Evolutionary conservation across 2,888 invertebrate species (phyloP), one percentile per base, ranked within the genome.

Genomic region (Cotesia congregata): DNA sequence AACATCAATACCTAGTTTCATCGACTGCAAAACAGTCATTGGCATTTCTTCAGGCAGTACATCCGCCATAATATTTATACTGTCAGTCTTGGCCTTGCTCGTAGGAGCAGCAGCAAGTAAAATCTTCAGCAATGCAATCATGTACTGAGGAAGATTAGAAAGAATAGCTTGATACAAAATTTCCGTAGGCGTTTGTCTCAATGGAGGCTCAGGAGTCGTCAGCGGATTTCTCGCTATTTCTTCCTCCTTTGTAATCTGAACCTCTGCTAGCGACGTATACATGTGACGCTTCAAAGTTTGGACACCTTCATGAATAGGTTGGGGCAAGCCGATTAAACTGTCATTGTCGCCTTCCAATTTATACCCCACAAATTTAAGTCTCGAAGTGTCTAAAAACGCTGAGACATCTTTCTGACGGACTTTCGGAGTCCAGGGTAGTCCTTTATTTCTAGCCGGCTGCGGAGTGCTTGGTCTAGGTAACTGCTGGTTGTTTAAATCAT

Each of bases 41-140:
- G 98, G 98, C 97, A 98, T 97, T 91, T 98, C 97, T 90, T 97
- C 98, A 0, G 99, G 99, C 82, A 99, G 90, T 70, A 99, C 96
- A 90, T 99, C 99, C 62, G 98, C 96, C 93, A 99, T 95, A 67
- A 99, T 98, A 90, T 99, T 99, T 85, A 99, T 97, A 71, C 98
- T 98, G 88, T 99, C 99, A 7, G 95, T 97, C 91, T 98, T 98
- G 5, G 97, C 94, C 90, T 98, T 98, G n/a, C 97, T 97, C n/a
- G 98, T 98, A 4, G 99, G 99, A 59, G 98, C 98, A 74, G 99
- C 98, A 41, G 99, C 99, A 76, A 99, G 91, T 76, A 99, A 92
- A 83, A 99, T 97, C 91, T 99, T 99, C 72, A 99, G 91, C 74
- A 99, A 89, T 30, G 98, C 97, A 86, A 99, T 99, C 95, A 98